Evolutionary conservation across 2,888 invertebrate genomes (phyloP), one percentile per base, ranked within the genome.

Genomic region (Stratiomys singularior): DNA sequence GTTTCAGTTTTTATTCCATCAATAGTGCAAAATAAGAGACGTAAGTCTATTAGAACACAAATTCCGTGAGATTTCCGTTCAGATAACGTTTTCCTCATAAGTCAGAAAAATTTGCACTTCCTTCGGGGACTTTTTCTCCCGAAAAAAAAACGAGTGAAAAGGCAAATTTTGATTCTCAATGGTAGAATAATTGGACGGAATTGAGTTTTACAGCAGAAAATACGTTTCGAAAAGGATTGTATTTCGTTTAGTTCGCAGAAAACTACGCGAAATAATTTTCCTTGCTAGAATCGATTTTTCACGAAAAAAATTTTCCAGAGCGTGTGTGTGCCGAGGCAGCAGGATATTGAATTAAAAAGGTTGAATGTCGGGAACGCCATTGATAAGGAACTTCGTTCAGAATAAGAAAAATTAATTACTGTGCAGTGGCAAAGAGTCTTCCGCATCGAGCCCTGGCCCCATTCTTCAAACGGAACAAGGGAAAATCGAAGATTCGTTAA

Each of bases 401-500:
- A 18, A 52, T n/a, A 18, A 52, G 7, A 52, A 52, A 52, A 52
- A 52, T 5, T 25, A 60, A 25, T 60, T 21, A 52, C 52, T 52
- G 60, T 60, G 60, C 60, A 60, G 60, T 60, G 60, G 9, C 23
- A 23, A 23, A 23, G 56, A 60, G 21, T 60, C 18, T 60, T 60
- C 25, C 60, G 18, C 7, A 5, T 21, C 18, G 52, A 37, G 37
- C 37, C 9, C 0, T 66, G 66, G 66, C 66, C 66, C 37, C 69
- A 47, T 46, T 47, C 47, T 64, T 25, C 15, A 11, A 46, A 4
- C 25, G 69, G 44, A 23, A 37, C 23, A 60, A 27, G 27, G 56
- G 72, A 74, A 74, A 74, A 74, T 74, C 74, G 63, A 71, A 63
- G 77, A 78, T 71, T 72, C 64, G 52, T 60, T 30, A 27, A 63